A percentile compares a stretch with the other conserved stretches of the same genome.
Conservation (phyloP, 2,113 vertebrate species). For the Trichomycterus rosablanca region DNA sequence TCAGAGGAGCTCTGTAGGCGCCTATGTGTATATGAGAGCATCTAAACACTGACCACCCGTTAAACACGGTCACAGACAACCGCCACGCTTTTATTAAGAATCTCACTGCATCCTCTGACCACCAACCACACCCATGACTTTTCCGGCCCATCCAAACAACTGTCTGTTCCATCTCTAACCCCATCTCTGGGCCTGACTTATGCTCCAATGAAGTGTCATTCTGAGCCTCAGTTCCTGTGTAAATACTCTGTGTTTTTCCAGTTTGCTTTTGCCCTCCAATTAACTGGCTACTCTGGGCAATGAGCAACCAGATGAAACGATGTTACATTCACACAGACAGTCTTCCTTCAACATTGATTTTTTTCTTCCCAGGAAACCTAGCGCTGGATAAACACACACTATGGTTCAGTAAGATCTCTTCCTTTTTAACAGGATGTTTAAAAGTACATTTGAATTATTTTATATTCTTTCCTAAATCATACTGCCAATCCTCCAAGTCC, state of each 20-base stretch:
- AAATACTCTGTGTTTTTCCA: conserved; percentile 30
- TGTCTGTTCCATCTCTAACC: not conserved
- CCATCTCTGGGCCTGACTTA: not conserved
- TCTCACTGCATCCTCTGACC: conserved; percentile 13
- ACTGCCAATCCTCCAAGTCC: not conserved
- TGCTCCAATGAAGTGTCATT: conserved; percentile 3
- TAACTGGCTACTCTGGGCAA: conserved; percentile 11
- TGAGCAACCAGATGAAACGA: conserved; percentile 27
- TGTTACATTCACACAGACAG: conserved; percentile 12
- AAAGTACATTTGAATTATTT: conserved; percentile 17
- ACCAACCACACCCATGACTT: not conserved
- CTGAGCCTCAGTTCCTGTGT: conserved; percentile 26
- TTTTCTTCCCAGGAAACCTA: conserved; percentile 28
- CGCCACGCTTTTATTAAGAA: not conserved
- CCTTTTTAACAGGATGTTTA: not conserved
- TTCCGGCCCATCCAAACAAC: conserved; percentile 14
- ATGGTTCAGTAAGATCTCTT: not conserved
- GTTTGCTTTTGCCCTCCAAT: conserved; percentile 12
- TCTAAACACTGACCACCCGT: conserved; percentile 17
- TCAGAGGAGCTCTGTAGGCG: conserved; percentile 2
- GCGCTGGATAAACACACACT: conserved; percentile 11
- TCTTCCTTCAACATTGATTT: not conserved
- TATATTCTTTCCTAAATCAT: conserved; percentile 7
- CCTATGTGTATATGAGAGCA: not conserved
- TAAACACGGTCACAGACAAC: conserved; percentile 12